Evolutionary conservation across 92 coral and sea anemone species (phyloP), one percentile per base, ranked within the genome.

Genomic region (Muricea muricata): DNA sequence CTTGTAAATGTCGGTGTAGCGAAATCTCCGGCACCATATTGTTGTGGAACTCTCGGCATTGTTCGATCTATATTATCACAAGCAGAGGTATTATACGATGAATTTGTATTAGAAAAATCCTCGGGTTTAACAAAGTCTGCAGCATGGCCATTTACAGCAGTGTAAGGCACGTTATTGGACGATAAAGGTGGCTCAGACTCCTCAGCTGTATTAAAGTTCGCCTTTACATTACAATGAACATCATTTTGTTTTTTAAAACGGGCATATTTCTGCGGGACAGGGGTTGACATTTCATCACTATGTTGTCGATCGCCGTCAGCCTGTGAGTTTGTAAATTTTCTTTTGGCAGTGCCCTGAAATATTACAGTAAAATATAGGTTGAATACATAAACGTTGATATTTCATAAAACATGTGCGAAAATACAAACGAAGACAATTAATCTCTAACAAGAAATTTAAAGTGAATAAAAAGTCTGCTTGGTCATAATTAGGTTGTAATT

Each of bases 381-480:
- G 39, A 63, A 78, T 46, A 75, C 29, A 9, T 50, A 33, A 56
- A 78, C 58, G 33, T 76, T 15, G 81, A 76, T 76, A 60, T 17
- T 46, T n/a, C 10, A 63, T 33, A 21, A 78, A 78, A 78, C 71
- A 56, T 78, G 83, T 58, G 83, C 83, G n/a, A 78, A 76, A 78
- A 56, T 78, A 58, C 83, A 78, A 37, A 58, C 58, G 83, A 78
- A 58, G 52, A 78, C 56, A 78, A 56, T 78, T 78, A 78, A 78
- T 78, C 83, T 78, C 58, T 56, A 78, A 56, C 83, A 78, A 78
- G 71, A 78, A 70, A 33, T 78, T 55, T 55, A 58, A 78, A 78
- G 71, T 56, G 83, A 78, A 58, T 78, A 78, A 56, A 78, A 78
- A 56, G 52, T 78, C 83, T 57, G 40, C 52, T 78, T 78, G 69